Evolutionary conservation across 2,113 vertebrate genomes (phyloP).

Genomic region (Nicator chloris): DNA sequence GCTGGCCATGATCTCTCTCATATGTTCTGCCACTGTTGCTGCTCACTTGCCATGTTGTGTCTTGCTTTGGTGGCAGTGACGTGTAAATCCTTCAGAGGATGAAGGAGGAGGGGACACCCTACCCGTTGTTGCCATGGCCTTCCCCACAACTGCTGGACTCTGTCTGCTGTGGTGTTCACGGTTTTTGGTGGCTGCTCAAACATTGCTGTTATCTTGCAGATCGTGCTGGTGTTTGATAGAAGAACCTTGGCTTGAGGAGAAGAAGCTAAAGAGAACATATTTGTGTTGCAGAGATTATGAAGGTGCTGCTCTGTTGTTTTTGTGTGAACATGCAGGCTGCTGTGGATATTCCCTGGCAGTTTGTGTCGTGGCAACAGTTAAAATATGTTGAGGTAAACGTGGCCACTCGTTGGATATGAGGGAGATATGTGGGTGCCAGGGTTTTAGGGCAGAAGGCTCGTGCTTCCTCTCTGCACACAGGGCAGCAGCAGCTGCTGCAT

Average conservation of each 20-base stretch:
- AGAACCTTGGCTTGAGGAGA: not conserved
- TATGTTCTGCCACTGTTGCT: not conserved
- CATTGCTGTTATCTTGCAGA: rapidly evolving
- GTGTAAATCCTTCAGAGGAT: not conserved
- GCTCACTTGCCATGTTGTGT: not conserved
- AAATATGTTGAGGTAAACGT: rapidly evolving
- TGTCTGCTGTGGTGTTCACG: rapidly evolving
- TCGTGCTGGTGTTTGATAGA: not conserved
- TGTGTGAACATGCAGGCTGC: rapidly evolving
- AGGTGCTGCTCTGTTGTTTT: not conserved
- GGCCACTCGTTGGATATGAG: rapidly evolving
- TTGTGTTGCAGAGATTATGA: not conserved
- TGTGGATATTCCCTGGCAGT: not conserved
- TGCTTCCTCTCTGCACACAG: not conserved
- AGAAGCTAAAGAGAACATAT: not conserved
- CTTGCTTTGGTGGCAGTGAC: not conserved
- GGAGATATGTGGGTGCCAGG: not conserved
- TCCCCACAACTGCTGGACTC: not conserved
- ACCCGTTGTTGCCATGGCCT: rapidly evolving
- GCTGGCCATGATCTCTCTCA: rapidly evolving
- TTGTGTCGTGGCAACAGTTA: rapidly evolving
- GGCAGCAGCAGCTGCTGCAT: not conserved
- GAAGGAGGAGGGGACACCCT: not conserved
- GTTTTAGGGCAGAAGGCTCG: rapidly evolving
- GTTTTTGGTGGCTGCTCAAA: not conserved